Evolutionary conservation across 2,888 invertebrate genomes (phyloP), one percentile per base, ranked within the genome.

Genomic region (Auanema freiburgensis): DNA sequence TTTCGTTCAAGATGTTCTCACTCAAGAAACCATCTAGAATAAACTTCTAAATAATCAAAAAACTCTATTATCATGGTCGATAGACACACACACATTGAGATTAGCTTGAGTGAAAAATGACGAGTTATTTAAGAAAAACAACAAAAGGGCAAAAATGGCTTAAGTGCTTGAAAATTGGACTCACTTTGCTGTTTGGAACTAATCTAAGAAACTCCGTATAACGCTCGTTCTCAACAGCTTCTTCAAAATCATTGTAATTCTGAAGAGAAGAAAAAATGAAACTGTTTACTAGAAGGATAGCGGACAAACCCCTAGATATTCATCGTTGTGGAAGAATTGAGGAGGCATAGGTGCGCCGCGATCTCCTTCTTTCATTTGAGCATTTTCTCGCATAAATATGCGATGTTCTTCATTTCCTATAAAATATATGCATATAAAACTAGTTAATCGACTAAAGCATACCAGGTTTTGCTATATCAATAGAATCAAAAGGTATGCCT

Each of bases 401-500:
- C 92, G 55, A n/a, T 69, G 65, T 46, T 74, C 66, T 1, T 66
- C 68, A 33, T 89, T 90, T 33, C 33, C 33, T 33, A 33, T 5
- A 33, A 5, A 33, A 33, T 3, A n/a, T n/a, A n/a, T n/a, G n/a
- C n/a, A n/a, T n/a, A n/a, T n/a, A n/a, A n/a, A n/a, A n/a, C n/a
- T n/a, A n/a, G n/a, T n/a, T n/a, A n/a, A n/a, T n/a, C n/a, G n/a
- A n/a, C n/a, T n/a, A n/a, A n/a, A n/a, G n/a, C n/a, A n/a, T 33
- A 57, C 91, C 92, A 18, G 95, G 93, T 85, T 94, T 94, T 56
- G 95, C 91, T 83, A 97, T 94, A 86, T 97, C 97, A 83, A 97
- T 90, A 67, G 90, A 88, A 85, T 92, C 91, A 85, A 93, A 94
- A 79, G 90, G 89, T 78, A 97, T 90, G 85, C 88, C 89, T 88